Evolutionary conservation across 2,797 vertebrate genomes (phyloP), one percentile per base, ranked within the genome.

Genomic region (Sciaenops ocellatus): DNA sequence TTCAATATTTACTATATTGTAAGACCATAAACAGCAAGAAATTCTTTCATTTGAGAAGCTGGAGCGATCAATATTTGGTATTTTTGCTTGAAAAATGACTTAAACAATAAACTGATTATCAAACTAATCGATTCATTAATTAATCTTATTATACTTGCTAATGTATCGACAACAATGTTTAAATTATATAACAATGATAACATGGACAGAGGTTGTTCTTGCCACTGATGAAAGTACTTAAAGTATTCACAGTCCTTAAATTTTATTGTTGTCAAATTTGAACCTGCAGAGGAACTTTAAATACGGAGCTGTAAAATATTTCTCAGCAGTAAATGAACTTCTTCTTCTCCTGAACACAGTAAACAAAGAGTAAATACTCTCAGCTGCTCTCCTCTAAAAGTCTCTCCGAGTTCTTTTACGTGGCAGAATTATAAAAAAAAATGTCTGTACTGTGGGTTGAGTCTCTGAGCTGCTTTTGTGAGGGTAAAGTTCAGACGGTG

Each of bases 401-500:
- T 50, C 20, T 17, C 13, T 48, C 34, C 56, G 22, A 51, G 41
- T 44, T 54, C 6, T 57, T 51, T 57, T 38, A 50, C 18, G 1
- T 41, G 42, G 30, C 48, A 61, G 34, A 47, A 63, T 60, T 17
- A 6, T 9, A 60, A 47, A 6, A 44, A 67, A 46, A 41, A 2
- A 24, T 6, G 5, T 12, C 38, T 69, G 6, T 26, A 4, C 34
- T 41, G 28, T 54, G 47, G 17, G 12, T 18, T 15, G 42, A 62
- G 44, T 48, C 57, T 63, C 30, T 5, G 24, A 12, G 11, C 56
- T 59, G 73, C 28, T 57, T 42, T 52, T 10, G 51, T 51, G 57
- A 74, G 73, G 79, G 15, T 59, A 67, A 61, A 78, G 73, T 67
- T 12, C 50, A 82, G 28, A 51, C 1, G 3, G 41, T 10, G 44